A percentile compares a stretch with the other conserved stretches of the same genome.
These are phyloP conservation scores for Clamator glandarius DNA, from an alignment of 2,797 vertebrate genomes.

Conservation along the genomic window DNA sequence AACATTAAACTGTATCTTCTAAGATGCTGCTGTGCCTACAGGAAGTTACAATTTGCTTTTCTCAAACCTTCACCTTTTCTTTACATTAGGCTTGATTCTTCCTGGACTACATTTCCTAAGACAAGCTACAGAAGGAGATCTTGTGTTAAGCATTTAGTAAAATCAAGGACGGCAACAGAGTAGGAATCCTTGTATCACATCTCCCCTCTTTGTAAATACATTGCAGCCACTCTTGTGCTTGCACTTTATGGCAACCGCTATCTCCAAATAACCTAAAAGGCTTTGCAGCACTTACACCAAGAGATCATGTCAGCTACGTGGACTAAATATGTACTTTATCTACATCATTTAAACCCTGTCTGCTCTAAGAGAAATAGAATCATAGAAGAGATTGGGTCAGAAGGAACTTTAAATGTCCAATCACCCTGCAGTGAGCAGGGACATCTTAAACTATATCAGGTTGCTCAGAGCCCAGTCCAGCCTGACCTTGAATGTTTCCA, in stretches of 20 bases:
- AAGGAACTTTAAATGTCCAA: too few relatives aligned
- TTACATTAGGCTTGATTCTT: not conserved
- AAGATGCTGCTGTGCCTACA: not conserved
- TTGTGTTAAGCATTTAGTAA: not conserved
- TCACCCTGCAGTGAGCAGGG: too few relatives aligned
- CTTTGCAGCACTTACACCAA: not conserved
- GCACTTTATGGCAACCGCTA: not conserved
- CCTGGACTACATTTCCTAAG: conserved; percentile 14
- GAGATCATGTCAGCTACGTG: not conserved
- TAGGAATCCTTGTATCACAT: not conserved
- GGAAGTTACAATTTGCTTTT: not conserved
- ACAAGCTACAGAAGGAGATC: not conserved
- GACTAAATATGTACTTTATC: not conserved
- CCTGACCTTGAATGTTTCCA: too few relatives aligned
- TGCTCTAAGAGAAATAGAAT: not conserved
- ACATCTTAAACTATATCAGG: too few relatives aligned
- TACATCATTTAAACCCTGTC: not conserved
- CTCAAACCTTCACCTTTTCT: not conserved
- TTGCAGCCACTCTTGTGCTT: not conserved
- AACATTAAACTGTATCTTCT: not conserved
- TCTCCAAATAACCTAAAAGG: not conserved
- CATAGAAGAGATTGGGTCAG: too few relatives aligned
- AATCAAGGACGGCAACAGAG: not conserved
- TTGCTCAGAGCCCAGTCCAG: too few relatives aligned
- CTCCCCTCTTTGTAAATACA: not conserved